Percentiles rank a stretch among this genome's conserved stretches.
phyloP scores from a whole-genome alignment of 2,797 vertebrate genomes.

The Ctenopoma multispine region DNA sequence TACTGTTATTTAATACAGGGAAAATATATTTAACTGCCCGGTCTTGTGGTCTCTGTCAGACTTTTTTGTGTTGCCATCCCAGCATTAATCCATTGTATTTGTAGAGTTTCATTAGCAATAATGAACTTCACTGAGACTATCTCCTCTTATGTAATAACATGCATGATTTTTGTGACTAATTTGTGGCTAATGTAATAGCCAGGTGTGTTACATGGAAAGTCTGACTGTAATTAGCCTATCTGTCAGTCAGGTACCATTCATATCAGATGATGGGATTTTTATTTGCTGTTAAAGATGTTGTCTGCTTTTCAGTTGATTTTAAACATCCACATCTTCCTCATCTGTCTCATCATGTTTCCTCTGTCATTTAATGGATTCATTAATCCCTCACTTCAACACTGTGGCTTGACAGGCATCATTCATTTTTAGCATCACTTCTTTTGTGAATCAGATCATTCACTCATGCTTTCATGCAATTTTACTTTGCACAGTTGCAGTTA shows the following conservation, averaged over 20 bases:
- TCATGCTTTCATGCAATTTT: conserved; percentile 88
- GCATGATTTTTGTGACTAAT: conserved; percentile 40
- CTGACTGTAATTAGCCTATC: conserved; percentile 47
- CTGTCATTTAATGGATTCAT: conserved; percentile 41
- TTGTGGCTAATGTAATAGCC: conserved; percentile 45
- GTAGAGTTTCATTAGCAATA: conserved; percentile 44
- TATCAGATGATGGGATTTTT: conserved; percentile 47
- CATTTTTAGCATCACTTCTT: conserved; percentile 65
- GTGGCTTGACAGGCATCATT: conserved; percentile 60
- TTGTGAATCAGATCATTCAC: conserved; percentile 81
- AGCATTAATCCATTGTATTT: conserved; percentile 63
- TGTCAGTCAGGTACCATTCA: conserved; percentile 62
- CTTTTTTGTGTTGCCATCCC: conserved; percentile 63
- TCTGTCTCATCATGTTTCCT: conserved; percentile 51
- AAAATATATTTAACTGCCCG: conserved; percentile 25
- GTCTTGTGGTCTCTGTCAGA: conserved; percentile 59
- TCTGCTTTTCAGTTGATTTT: conserved; percentile 54
- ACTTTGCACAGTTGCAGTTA: conserved; percentile 96
- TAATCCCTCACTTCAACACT: conserved; percentile 44
- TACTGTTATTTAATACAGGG: conserved; percentile 46
- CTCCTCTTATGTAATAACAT: conserved; percentile 17
- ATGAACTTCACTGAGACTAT: neutral
- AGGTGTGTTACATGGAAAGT: conserved; percentile 55
- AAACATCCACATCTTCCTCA: conserved; percentile 51
- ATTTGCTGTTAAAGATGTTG: conserved; percentile 47